phyloP scores from a whole-genome alignment of 2,797 vertebrate species.

The Sebastes matsubarae region DNA sequence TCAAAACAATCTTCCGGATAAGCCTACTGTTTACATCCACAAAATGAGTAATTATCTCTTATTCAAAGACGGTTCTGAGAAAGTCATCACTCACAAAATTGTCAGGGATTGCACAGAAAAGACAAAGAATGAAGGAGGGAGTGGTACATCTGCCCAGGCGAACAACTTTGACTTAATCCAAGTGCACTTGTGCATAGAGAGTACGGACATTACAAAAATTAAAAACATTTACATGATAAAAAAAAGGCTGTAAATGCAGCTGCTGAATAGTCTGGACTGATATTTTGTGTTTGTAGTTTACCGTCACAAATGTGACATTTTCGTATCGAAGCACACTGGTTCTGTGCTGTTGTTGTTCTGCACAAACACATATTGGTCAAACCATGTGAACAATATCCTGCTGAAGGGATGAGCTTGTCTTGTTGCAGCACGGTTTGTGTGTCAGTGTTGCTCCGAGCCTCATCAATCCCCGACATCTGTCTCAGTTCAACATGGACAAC shows the following conservation, averaged over 20 bases:
- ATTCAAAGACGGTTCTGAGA: neutral
- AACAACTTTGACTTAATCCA: neutral
- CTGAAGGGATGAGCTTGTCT: slow-evolving; percentile 44
- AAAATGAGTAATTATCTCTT: neutral
- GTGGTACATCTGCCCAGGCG: neutral
- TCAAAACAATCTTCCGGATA: neutral
- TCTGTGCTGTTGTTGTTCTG: neutral
- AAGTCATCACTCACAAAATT: neutral
- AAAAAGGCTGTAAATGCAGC: neutral
- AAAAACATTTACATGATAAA: neutral
- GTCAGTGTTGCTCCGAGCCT: slow-evolving; percentile 61
- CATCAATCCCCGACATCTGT: slow-evolving; percentile 77
- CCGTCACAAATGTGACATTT: neutral
- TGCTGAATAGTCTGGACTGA: neutral
- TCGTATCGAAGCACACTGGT: neutral
- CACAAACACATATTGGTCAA: slow-evolving; percentile 21
- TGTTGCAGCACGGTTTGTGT: slow-evolving; percentile 53
- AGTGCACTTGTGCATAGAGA: neutral
- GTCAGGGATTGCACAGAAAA: neutral
- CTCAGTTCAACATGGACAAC: slow-evolving; percentile 66
- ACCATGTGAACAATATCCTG: slow-evolving; percentile 21
- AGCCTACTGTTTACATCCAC: neutral
- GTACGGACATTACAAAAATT: neutral
- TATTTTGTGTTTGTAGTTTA: neutral
- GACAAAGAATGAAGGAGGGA: neutral